Evolutionary conservation across 2,797 vertebrate species (phyloP).

Genomic region (Rhinogobio ventralis): DNA sequence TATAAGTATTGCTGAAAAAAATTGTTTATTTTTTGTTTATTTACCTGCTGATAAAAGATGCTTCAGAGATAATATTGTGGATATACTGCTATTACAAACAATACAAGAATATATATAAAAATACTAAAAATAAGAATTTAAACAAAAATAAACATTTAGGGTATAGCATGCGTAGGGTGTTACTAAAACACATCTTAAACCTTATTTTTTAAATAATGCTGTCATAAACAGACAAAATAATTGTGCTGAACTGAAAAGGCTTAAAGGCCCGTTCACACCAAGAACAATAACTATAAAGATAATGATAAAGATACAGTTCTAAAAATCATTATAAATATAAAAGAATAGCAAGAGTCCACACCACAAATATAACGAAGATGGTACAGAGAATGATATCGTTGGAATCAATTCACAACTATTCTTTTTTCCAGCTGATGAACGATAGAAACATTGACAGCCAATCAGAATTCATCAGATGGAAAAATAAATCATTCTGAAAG

Average conservation of each 20-base stretch:
- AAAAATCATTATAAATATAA: neutral
- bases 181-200: neutral
- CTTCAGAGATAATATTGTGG: neutral
- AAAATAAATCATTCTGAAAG: no score
- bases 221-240: neutral
- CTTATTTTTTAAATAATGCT: neutral
- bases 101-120: neutral
- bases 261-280: neutral
- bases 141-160: neutral
- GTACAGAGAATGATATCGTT: no score
- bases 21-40: neutral
- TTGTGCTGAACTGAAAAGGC: neutral
- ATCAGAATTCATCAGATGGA: no score
- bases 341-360: neutral
- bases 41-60: neutral
- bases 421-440: no score
- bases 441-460: no score
- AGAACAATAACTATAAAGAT: neutral
- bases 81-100: constrained; percentile 8
- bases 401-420: no score
- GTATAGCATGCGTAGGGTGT: neutral
- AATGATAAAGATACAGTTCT: neutral
- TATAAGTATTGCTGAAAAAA: neutral
- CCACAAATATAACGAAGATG: no score
- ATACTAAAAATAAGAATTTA: neutral